Conservation (phyloP, 2,797 vertebrate genomes). For the Artibeus jamaicensis region DNA sequence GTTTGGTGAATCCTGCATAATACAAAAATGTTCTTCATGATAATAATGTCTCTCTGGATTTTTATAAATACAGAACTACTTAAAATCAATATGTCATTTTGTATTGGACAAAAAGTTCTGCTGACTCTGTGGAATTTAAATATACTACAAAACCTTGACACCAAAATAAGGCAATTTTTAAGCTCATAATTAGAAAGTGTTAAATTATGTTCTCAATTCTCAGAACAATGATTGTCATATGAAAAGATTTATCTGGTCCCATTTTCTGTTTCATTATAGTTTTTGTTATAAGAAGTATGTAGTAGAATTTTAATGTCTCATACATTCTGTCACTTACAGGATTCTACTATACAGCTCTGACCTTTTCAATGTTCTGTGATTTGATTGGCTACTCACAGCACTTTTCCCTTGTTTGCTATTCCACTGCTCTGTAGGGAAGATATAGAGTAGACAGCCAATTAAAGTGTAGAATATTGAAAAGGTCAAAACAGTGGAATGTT, state of each 20-base stretch:
- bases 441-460: conserved; percentile 29
- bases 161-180: background rate
- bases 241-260: background rate
- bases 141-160: background rate
- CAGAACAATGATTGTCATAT: conserved; percentile 5
- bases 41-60: background rate
- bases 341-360: conserved; percentile 59
- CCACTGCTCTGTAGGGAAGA: conserved; percentile 48
- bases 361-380: conserved; percentile 54
- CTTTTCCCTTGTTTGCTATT: conserved; percentile 7
- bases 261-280: conserved; percentile 62
- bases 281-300: conserved; percentile 39
- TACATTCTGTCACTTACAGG: conserved; percentile 12
- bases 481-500: conserved; percentile 52
- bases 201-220: conserved; percentile 41
- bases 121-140: background rate
- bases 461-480: conserved; percentile 68
- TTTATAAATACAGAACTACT: background rate
- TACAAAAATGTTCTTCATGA: background rate
- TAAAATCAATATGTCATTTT: conserved; percentile 13
- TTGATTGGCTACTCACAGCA: conserved; percentile 13
- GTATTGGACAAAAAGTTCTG: background rate
- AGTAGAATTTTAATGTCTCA: conserved; percentile 45
- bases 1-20: background rate
- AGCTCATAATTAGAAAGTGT: background rate